These are phyloP conservation scores for Oppia nitens DNA, from an alignment of 1,140 invertebrate species.

Conservation along the genomic window DNA sequence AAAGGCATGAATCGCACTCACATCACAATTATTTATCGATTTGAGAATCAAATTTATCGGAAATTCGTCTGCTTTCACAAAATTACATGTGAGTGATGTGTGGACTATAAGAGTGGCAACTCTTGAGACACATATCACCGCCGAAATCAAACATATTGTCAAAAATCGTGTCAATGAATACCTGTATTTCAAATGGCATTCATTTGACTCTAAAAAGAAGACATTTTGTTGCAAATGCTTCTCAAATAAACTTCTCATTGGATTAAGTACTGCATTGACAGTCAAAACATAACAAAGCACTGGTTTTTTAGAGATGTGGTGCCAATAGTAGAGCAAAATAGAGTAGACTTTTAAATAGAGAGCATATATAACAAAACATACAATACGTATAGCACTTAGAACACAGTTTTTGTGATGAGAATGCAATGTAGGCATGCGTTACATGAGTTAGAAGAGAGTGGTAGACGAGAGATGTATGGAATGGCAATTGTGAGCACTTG, in stretches of 20 bases:
- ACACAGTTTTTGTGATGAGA: too few relatives aligned
- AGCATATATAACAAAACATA: too few relatives aligned
- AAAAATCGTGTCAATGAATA: not conserved
- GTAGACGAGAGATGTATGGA: conserved; percentile 26
- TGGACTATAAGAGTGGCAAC: not conserved
- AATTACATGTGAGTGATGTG: not conserved
- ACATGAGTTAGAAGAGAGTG: conserved; percentile 2
- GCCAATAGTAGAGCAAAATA: not conserved
- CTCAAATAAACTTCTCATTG: not conserved
- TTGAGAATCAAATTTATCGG: conserved; percentile 21
- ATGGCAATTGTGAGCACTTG: conserved; percentile 23
- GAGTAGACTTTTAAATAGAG: not conserved
- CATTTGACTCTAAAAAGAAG: not conserved
- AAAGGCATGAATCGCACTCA: not conserved
- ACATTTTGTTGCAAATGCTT: not conserved
- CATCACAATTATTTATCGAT: conserved; percentile 20
- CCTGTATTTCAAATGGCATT: too few relatives aligned
- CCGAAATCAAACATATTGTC: not conserved
- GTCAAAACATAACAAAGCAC: not conserved
- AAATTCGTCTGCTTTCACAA: conserved; percentile 20
- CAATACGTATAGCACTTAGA: too few relatives aligned
- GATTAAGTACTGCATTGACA: not conserved
- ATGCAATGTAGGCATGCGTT: not conserved
- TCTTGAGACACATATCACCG: too few relatives aligned
- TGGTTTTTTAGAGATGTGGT: not conserved